Base-by-base conservation (phyloP, 2,888 invertebrate species). In the Sarcophaga carnaria region DNA sequence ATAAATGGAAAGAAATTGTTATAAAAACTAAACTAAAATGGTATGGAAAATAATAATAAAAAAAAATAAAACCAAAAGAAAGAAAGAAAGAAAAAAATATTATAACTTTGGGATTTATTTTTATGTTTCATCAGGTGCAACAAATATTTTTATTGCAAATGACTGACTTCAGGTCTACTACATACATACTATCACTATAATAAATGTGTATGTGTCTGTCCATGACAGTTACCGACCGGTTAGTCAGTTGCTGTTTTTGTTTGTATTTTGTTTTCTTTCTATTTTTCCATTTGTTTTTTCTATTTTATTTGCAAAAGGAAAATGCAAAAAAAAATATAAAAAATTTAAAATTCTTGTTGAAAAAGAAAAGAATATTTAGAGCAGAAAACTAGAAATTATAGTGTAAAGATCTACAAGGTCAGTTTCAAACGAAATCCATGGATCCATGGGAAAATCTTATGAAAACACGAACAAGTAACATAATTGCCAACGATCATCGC, bases 61-160 rank as follows among this genome's bases (percentile, higher is more conserved):
- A n/a, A 59, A 64, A 4, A 45, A 49, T 1, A 49, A 49, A 49
- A 49, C 0, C 3, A 1, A 49, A 12, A 3, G 6, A 17, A 47
- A 67, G 49, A 20, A 4, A 63, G 27, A 62, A 71, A 76, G 4
- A 14, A 54, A 75, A 76, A 72, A 67, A 79, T 83, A 76, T 60
- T 80, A 60, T 85, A 82, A 87, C 81, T 85, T 80, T 85, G 85
- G 89, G 86, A 86, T 88, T 88, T 80, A 74, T 86, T 86, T 54
- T 88, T 87, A 89, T 89, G 89, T 90, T 91, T 91, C 90, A 91
- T 91, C 91, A 91, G 92, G 91, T 92, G 92, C 90, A 90, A 89
- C 90, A 89, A 91, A 90, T 90, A 91, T 91, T 91, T 49, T 91
- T 90, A 91, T 91, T 90, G 90, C 91, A 89, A 91, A 89, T 90